Evolutionary conservation across 2,797 vertebrate genomes (phyloP).

Genomic region (Pagetopsis macropterus): DNA sequence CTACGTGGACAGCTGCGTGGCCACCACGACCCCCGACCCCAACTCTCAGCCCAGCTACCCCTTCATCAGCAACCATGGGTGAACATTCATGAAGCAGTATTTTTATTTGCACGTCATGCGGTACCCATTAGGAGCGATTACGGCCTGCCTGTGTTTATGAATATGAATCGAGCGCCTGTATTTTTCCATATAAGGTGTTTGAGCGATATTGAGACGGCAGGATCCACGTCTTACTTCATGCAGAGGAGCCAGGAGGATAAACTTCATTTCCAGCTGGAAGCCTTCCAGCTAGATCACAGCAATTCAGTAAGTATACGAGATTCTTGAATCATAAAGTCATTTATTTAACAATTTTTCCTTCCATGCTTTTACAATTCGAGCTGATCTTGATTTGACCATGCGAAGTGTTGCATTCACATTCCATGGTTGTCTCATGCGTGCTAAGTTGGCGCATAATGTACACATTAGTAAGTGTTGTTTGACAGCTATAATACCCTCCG

Average conservation of each 20-base stretch:
- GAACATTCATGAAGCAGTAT: conserved; percentile 20
- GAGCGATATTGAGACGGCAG: conserved; percentile 69
- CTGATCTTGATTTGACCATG: not conserved
- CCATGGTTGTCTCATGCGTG: not conserved
- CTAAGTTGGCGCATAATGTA: conserved; percentile 9
- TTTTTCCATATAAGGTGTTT: conserved; percentile 71
- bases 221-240: conserved; percentile 76
- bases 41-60: conserved; percentile 51
- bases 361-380: not conserved
- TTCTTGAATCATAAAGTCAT: not conserved
- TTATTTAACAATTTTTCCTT: not conserved
- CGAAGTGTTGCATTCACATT: conserved; percentile 6
- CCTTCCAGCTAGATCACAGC: conserved; percentile 60
- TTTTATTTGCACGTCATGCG: not conserved
- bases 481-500: not conserved
- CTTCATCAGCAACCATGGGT: conserved; percentile 76
- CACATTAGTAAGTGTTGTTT: conserved; percentile 21
- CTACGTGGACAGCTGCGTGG: conserved; percentile 75
- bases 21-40: conserved; percentile 44
- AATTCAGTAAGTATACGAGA: conserved; percentile 61
- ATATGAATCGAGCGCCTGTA: not conserved
- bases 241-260: conserved; percentile 68
- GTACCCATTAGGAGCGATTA: not conserved
- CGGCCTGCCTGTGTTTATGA: conserved; percentile 6
- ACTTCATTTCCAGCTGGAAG: conserved; percentile 74